Conservation (phyloP, 2,113 vertebrate species). For the Lagenorhynchus albirostris region DNA sequence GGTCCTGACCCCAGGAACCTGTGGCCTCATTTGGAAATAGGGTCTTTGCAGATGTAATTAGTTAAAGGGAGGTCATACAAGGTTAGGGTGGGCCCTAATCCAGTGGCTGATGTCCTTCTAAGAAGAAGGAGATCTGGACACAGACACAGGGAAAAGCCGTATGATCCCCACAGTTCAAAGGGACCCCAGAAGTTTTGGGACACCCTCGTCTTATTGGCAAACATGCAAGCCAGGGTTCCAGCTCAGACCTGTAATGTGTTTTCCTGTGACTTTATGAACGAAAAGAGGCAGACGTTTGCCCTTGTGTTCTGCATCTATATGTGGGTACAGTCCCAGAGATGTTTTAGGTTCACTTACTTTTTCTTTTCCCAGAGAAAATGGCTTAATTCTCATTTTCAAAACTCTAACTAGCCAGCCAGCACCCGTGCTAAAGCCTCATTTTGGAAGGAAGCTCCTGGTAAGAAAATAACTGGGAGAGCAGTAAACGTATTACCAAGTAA, state of each 20-base stretch:
- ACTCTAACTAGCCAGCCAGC: neutral
- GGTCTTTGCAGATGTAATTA: neutral
- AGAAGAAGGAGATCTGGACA: neutral
- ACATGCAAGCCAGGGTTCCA: neutral
- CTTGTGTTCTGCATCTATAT: neutral
- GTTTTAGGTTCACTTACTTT: neutral
- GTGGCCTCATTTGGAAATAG: neutral
- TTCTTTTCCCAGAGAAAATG: neutral
- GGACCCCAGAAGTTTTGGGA: neutral
- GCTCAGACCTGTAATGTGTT: neutral
- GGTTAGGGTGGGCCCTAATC: neutral
- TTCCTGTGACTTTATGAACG: neutral
- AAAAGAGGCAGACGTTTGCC: neutral
- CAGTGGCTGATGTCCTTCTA: neutral
- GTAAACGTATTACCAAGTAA: neutral
- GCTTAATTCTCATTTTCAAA: neutral
- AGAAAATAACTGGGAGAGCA: neutral
- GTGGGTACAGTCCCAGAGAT: neutral
- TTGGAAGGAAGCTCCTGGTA: neutral
- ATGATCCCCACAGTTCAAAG: neutral
- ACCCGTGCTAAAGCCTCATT: neutral
- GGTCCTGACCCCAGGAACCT: neutral
- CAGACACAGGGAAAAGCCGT: neutral
- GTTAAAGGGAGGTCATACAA: neutral
- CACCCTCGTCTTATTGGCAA: neutral